Evolutionary conservation across 2,797 vertebrate species (phyloP), one percentile per base, ranked within the genome.

Genomic region (Gadopsis marmoratus): DNA sequence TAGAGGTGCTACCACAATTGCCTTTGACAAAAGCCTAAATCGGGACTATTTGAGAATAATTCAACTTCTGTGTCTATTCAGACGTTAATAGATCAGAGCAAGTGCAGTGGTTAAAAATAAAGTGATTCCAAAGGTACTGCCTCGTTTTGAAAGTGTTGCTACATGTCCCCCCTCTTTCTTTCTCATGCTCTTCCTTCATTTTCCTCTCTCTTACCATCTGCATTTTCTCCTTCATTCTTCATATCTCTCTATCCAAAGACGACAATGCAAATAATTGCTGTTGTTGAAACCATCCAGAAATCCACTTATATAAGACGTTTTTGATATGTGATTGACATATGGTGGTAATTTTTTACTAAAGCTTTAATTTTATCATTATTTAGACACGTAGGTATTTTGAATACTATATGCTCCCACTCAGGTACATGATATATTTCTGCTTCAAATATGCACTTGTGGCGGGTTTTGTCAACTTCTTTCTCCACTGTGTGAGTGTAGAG

Each of bases 231-330:
- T 17, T 48, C 3, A 60, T 23, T 26, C 14, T 41, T 23, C 37
- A 55, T 26, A n/a, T 21, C 4, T 39, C 9, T 53, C 16, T 83
- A 81, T 48, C 66, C 82, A 21, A 84, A 65, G 26, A 69, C 10
- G 29, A 73, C 33, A 76, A 86, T 89, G 19, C 79, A 56, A 31
- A 70, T 48, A 70, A 83, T 89, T 75, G 84, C 89, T 37, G 78
- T 89, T 75, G 84, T 89, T 39, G 78, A 92, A 56, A 85, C 72
- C 33, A 91, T 91, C 29, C 81, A 85, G 63, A 75, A 56, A 35
- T 93, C 90, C 59, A 80, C 85, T 64, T 89, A 37, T 37, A 9
- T 37, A 26, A 26, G 26, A 26, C 26, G 26, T 26, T 26, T 26
- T 26, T 26, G 26, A 26, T 26, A 26, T 26, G 26, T 26, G 26